Evolutionary conservation across 1,140 invertebrate species (phyloP), one percentile per base, ranked within the genome.

Genomic region (Oscheius sp.): DNA sequence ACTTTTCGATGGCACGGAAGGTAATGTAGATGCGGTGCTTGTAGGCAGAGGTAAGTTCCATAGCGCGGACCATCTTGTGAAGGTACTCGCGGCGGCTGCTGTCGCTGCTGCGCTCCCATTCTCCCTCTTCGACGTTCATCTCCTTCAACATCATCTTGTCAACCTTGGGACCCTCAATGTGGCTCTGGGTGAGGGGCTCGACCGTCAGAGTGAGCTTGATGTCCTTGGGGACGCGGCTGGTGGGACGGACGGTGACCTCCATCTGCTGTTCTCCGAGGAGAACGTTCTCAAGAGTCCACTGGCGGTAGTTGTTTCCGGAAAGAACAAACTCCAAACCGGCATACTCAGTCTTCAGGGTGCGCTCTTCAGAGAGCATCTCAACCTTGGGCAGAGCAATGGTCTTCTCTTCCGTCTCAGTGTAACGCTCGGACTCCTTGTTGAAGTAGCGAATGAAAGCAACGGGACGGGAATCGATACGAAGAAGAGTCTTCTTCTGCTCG

Each of bases 381-480:
- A 49, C 32, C 65, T 70, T 26, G 29, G 65, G 58, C 23, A 72
- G 68, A 45, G 62, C 46, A 29, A 79, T 26, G 46, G 77, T 79
- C 29, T 34, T 68, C 59, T 79, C 77, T 31, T 76, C 73, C 26
- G 77, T 23, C 63, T 79, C 77, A 34, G 75, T 46, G 61, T 72
- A 76, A 2, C 65, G 61, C 23, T 38, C 42, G 23, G 64, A 64
- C 20, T 61, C 63, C 20, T 63, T 63, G 15, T 10, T 15, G 31
- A 0, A 18, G 26, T 0, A 34, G 61, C 77, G 77, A 34, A 66
- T 4, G 62, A 71, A 73, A 3, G 73, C 61, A 7, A 76, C 36
- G 34, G 77, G 77, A 28, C 75, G 77, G 31, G 72, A 20, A 28
- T 63, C 35, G 23, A 78, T 7, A 18, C 67, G 46, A 15, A 78